Evolutionary conservation across 2,797 vertebrate genomes (phyloP), one percentile per base, ranked within the genome.

Genomic region (Sparus aurata): DNA sequence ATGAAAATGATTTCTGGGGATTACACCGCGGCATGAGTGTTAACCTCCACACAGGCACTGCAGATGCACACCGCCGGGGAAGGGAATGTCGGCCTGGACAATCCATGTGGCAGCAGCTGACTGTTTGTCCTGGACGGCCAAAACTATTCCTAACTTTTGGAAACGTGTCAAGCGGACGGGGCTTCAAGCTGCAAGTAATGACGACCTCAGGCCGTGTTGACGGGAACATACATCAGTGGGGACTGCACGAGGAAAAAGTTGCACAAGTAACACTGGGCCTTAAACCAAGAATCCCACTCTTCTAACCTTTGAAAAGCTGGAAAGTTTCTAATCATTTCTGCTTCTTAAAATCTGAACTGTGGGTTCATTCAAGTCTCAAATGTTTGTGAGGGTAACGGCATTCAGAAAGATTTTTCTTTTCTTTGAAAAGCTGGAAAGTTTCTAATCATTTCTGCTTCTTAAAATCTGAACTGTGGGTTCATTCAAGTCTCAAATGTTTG

Each of bases 81-180:
- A 22, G 63, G 72, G 74, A 74, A 74, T 75, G 62, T 58, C 58
- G 75, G 55, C 20, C 66, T n/a, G 60, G 71, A 82, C 65, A 64
- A 64, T 73, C 68, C 58, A 5, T 52, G 66, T 60, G 64, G 72
- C 80, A 87, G 82, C 89, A 89, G 92, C 88, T 87, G 89, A 71
- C 20, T 25, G 69, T 47, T 50, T 70, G 77, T 77, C 68, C 75
- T 43, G 23, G 62, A 43, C 22, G 23, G 49, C 73, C 59, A 20
- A 74, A 78, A 85, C 88, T 87, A 90, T 88, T 89, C 77, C 80
- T 63, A 80, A 91, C 84, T 81, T 73, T 72, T 84, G 86, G 81
- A 89, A 69, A 61, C 3, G 45, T 55, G 68, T 88, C 84, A 90
- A 86, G 76, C 62, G 50, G 75, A 72, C 12, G 30, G 12, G 34